Base-by-base conservation (phyloP, 1,140 invertebrate genomes). In the Saccostrea echinata region DNA sequence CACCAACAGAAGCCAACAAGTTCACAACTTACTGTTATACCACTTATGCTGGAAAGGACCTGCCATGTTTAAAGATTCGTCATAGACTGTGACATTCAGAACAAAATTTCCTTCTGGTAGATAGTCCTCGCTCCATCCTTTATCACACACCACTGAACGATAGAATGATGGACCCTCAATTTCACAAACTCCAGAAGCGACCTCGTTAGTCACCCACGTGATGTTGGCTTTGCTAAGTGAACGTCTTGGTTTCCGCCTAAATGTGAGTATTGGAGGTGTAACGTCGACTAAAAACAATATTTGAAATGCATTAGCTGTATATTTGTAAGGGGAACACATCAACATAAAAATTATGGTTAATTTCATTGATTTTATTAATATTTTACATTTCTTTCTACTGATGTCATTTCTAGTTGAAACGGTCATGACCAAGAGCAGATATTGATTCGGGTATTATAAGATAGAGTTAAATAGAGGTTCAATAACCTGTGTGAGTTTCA, bases 21-120 rank as follows among this genome's bases (percentile, higher is more conserved):
- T 11, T 11, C 53, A 61, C 6, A 30, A 76, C 68, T 76, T 76
- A 76, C 68, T 76, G 68, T 76, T 76, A 12, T 30, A 76, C 68
- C 68, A 76, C 12, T 11, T 76, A 76, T 76, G 68, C 12, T 76
- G 30, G 27, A 76, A 76, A 30, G 68, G 68, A 33, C 68, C 68
- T 33, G 68, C 68, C 68, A 76, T 76, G 27, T 76, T 76, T 13
- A 76, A 30, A 33, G 68, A 76, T 27, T 18, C 27, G 27, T 76
- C 68, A 76, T 76, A 76, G 27, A 76, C 27, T 12, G 27, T 30
- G 27, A 76, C 68, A 16, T 76, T 30, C 3, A 76, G 27, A 4
- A 30, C 27, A 30, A 76, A 76, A 11, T 76, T 33, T 33, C 68
- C 68, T 30, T 76, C 30, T 18, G 68, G 12, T 76, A 76, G 68